Conservation (phyloP, 1,140 invertebrate species). For the Drosophila melanica region DNA sequence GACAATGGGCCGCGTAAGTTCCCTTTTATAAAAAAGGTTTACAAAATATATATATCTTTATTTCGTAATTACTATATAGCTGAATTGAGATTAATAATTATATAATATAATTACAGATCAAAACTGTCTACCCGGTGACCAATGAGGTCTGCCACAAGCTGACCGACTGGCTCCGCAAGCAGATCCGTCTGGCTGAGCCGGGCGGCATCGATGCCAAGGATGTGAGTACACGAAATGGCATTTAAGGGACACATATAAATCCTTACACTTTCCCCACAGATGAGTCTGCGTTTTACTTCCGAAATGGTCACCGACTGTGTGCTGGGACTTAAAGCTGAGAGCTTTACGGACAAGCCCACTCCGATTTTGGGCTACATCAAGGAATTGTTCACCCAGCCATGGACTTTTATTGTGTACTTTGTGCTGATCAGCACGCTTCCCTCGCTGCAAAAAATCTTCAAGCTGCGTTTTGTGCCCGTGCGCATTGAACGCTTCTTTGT, state of each 20-base stretch:
- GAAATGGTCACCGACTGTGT: slow-evolving; percentile 85
- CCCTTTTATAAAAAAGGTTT: neutral
- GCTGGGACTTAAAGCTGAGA: slow-evolving; percentile 84
- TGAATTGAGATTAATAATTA: too few relatives aligned
- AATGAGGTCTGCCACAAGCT: slow-evolving; percentile 68
- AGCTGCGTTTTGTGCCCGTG: slow-evolving; percentile 54
- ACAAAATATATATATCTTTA: too few relatives aligned
- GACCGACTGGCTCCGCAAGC: slow-evolving; percentile 59
- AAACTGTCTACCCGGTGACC: slow-evolving; percentile 74
- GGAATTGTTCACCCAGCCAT: slow-evolving; percentile 57
- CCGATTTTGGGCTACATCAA: slow-evolving; percentile 56
- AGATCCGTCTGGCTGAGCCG: slow-evolving; percentile 29
- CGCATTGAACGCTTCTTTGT: slow-evolving; percentile 73
- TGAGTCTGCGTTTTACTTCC: slow-evolving; percentile 83
- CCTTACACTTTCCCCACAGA: too few relatives aligned
- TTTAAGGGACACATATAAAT: too few relatives aligned
- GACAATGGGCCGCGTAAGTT: slow-evolving; percentile 81
- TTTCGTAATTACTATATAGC: too few relatives aligned
- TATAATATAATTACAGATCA: slow-evolving; percentile 63
- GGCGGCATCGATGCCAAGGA: slow-evolving; percentile 65
- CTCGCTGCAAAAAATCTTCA: slow-evolving; percentile 34
- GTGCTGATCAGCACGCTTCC: slow-evolving; percentile 52
- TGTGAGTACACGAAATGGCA: too few relatives aligned
- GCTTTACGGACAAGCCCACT: slow-evolving; percentile 65
- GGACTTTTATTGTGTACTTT: slow-evolving; percentile 49